Evolutionary conservation across 2,888 invertebrate genomes (phyloP).

Genomic region (Morinoia aosen): DNA sequence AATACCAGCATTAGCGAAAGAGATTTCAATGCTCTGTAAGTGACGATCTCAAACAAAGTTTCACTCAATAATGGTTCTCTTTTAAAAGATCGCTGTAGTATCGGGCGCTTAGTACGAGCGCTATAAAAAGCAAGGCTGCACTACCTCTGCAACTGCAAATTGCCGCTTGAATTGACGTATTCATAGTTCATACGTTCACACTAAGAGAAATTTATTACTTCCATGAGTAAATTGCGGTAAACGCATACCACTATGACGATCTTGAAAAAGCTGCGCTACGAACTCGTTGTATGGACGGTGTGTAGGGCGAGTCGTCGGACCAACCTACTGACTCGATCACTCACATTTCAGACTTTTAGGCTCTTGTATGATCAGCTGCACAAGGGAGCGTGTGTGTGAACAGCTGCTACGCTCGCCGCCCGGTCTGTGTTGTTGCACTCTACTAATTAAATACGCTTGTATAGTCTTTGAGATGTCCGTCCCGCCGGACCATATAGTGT

Average conservation of each 20-base stretch:
- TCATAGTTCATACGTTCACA: no score
- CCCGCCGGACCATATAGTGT: background rate
- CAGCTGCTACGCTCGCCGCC: background rate
- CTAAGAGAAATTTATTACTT: no score
- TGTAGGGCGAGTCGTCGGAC: background rate
- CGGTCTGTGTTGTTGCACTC: background rate
- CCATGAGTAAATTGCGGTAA: no score
- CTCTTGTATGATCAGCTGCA: background rate
- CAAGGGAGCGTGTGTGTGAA: background rate
- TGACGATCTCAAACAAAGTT: background rate
- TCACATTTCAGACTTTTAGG: background rate
- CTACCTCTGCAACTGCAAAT: no score
- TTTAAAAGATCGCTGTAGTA: background rate
- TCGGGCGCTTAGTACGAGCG: background rate
- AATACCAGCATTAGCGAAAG: background rate
- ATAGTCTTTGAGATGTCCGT: background rate
- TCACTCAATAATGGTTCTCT: background rate
- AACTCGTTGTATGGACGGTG: background rate
- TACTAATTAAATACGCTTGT: background rate
- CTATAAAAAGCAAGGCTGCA: no score
- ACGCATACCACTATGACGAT: no score
- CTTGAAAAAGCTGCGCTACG: background rate
- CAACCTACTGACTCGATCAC: background rate
- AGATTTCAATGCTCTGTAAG: background rate
- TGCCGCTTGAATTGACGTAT: no score